Percentiles rank a stretch among this genome's conserved stretches.
Conservation (phyloP, 2,888 invertebrate species). For the Lepidochrysops patricia region DNA sequence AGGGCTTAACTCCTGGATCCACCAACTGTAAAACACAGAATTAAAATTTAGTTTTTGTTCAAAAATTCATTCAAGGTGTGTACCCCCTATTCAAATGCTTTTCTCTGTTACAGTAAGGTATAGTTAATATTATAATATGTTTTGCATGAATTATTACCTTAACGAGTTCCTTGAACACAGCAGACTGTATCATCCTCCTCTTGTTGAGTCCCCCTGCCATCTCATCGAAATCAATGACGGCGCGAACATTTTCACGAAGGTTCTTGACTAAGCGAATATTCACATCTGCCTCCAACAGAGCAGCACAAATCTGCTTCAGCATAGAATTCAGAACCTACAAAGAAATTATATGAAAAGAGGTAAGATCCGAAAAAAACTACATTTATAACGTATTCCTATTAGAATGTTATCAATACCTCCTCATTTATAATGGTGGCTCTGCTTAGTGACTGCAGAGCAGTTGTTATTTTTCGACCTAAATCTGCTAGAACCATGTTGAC, state of each 20-base stretch:
- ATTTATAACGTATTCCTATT: background rate
- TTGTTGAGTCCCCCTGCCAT: conserved; percentile 99
- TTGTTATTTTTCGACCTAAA: conserved; percentile 98
- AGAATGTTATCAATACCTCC: conserved; percentile 79
- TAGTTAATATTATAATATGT: too few species aligned
- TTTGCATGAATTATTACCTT: conserved; percentile 72
- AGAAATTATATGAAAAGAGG: background rate
- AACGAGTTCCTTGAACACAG: conserved; percentile 97
- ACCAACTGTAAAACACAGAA: conserved; percentile 79
- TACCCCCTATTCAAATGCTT: too few species aligned
- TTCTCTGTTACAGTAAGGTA: too few species aligned
- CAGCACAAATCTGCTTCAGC: conserved; percentile 98
- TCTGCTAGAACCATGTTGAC: conserved; percentile 98
- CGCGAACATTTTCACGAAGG: conserved; percentile 96
- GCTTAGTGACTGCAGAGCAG: conserved; percentile 96
- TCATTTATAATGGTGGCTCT: conserved; percentile 99
- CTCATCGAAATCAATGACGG: conserved; percentile 98
- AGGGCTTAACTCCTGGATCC: conserved; percentile 98
- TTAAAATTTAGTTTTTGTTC: background rate
- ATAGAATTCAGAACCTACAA: conserved; percentile 95
- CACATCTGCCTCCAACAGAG: conserved; percentile 96
- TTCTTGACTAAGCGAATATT: conserved; percentile 97
- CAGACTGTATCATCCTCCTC: conserved; percentile 97
- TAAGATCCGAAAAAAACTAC: background rate
- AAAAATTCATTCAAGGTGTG: background rate